A percentile compares a stretch with the other conserved stretches of the same genome.
These are phyloP conservation scores for Rhea americana DNA, from an alignment of 2,113 vertebrate genomes.

Conservation along the genomic window DNA sequence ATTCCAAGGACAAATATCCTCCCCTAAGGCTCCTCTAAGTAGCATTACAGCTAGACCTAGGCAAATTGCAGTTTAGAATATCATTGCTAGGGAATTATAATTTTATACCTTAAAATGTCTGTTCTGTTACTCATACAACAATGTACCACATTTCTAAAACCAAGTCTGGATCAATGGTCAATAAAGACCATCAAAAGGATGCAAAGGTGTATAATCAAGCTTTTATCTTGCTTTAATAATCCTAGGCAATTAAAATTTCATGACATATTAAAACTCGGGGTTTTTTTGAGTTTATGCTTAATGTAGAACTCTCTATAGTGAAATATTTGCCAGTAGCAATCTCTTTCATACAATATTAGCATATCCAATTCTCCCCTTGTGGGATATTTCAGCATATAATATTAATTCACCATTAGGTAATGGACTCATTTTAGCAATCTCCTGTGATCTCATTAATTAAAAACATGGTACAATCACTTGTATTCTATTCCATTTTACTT, in stretches of 20 bases:
- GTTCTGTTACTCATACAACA: constrained; percentile 1
- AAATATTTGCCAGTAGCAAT: constrained; percentile 72
- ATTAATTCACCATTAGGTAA: constrained; percentile 73
- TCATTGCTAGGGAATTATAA: neutral
- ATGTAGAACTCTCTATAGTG: constrained; percentile 57
- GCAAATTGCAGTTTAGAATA: neutral
- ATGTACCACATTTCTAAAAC: constrained; percentile 9
- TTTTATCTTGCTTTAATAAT: constrained; percentile 59
- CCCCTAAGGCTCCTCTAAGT: neutral
- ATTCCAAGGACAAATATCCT: constrained; percentile 1
- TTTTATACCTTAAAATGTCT: neutral
- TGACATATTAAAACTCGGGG: neutral
- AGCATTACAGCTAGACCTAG: neutral
- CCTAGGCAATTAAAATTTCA: constrained; percentile 68
- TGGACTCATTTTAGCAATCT: constrained; percentile 68
- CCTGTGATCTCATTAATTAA: constrained; percentile 75
- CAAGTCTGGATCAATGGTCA: constrained; percentile 2
- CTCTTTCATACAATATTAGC: constrained; percentile 71
- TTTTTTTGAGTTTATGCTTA: constrained; percentile 58
- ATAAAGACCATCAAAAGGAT: constrained; percentile 44
- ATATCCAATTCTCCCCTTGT: constrained; percentile 71
- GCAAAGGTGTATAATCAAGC: constrained; percentile 37
- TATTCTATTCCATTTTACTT: constrained; percentile 27
- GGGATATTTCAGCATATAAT: constrained; percentile 68
- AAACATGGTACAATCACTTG: constrained; percentile 55